A percentile compares a stretch with the other conserved stretches of the same genome.
Conservation (phyloP, 2,113 vertebrate species). For the Saccopteryx leptura region DNA sequence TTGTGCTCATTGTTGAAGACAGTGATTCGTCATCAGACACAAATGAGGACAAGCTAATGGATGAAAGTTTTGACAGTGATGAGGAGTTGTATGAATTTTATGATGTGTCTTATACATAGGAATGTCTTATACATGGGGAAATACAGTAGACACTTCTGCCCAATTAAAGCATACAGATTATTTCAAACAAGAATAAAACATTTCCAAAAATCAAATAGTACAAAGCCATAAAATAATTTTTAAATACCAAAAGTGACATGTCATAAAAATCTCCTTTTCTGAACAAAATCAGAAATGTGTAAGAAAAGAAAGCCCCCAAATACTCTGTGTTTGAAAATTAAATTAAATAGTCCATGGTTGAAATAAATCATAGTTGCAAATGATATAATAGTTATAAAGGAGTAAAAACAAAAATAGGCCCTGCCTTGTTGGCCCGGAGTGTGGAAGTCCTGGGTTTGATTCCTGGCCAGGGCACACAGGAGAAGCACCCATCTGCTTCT, state of each 20-base stretch:
- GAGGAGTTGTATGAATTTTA: too few relatives aligned
- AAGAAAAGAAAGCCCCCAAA: neutral
- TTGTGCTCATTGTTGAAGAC: too few relatives aligned
- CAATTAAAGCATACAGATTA: neutral
- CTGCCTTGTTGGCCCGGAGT: too few relatives aligned
- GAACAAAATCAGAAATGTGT: constrained; percentile 1
- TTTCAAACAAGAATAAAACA: neutral
- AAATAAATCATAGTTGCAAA: neutral
- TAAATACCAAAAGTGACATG: neutral
- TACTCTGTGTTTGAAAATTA: neutral
- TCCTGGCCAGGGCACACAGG: too few relatives aligned
- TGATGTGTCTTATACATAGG: too few relatives aligned
- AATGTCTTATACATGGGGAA: too few relatives aligned
- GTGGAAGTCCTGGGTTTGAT: too few relatives aligned
- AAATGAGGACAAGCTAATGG: too few relatives aligned
- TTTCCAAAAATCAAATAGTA: neutral
- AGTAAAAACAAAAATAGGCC: neutral
- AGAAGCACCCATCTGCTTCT: too few relatives aligned
- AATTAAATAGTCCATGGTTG: neutral
- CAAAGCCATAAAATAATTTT: neutral
- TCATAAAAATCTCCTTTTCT: neutral
- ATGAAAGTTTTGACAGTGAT: too few relatives aligned
- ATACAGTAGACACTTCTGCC: neutral
- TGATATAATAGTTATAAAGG: neutral
- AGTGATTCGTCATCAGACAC: too few relatives aligned